Base-by-base conservation (phyloP, 2,888 invertebrate species). In the Apamea monoglypha region DNA sequence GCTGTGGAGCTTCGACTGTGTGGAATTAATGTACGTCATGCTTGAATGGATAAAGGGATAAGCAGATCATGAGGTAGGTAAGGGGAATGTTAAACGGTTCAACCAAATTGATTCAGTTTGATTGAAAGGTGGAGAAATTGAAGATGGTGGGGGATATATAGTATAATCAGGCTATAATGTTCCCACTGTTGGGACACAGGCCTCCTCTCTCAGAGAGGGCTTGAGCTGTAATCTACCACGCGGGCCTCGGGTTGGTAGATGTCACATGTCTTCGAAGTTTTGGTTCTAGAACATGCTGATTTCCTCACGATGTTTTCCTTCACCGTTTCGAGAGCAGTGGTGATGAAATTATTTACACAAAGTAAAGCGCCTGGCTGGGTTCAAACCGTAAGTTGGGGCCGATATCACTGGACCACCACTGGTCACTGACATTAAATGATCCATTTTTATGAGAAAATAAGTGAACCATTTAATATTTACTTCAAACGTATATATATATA, bases 11-110 rank as follows among this genome's bases (percentile, higher is more conserved):
- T 25, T 25, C 25, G 29, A 12, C 59, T 66, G 44, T 63, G 70
- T 59, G 59, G 21, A 29, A 71, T 74, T 64, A 59, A 86, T 56
- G 69, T 56, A 63, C 25, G n/a, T 10, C 59, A 69, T 21, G 18
- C 40, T 66, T 56, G 12, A 36, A 25, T 29, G 18, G 21, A 5
- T 12, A n/a, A 36, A 59, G 44, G 44, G 18, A 29, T 56, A 36
- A 36, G 29, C 32, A 82, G 53, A 18, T 21, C 47, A 10, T 32
- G 32, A 44, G 2, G 47, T 63, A n/a, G 36, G 18, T 16, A 12
- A 36, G 56, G 25, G 12, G 47, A 78, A 66, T 14, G 18, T 12
- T 74, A 10, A 50, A 21, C 14, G 6, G 7, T 36, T 47, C 2
- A 47, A 36, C 10, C 1, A 25, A 73, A 71, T 70, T 50, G 0